These are phyloP conservation scores for Pelmatolapia mariae DNA, from an alignment of 2,113 vertebrate genomes.

Conservation along the genomic window DNA sequence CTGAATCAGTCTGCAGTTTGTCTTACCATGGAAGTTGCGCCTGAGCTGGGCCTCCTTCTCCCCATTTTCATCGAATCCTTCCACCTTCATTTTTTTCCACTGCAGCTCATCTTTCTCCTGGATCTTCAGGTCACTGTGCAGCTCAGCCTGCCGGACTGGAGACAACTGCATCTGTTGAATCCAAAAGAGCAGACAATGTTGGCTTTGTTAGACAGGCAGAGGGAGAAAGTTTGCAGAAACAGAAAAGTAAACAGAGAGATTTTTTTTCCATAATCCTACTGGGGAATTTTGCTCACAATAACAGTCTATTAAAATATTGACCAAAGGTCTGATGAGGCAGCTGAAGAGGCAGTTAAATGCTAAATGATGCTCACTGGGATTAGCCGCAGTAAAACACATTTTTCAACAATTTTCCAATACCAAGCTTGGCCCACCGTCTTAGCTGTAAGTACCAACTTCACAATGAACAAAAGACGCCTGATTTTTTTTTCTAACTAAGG, in stretches of 20 bases:
- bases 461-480: background rate
- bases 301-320: background rate
- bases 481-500: background rate
- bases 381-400: background rate
- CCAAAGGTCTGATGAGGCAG: background rate
- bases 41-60: conserved; percentile 86
- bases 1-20: rapidly evolving
- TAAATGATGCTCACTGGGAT: background rate
- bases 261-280: rapidly evolving
- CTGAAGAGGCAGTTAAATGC: background rate
- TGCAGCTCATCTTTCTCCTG: conserved; percentile 92
- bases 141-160: conserved; percentile 82
- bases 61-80: conserved; percentile 86
- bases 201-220: background rate
- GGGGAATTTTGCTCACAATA: background rate
- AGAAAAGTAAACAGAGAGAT: background rate
- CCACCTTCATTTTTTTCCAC: conserved; percentile 92
- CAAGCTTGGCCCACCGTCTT: background rate
- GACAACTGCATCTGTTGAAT: conserved; percentile 78
- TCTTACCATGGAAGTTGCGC: conserved; percentile 78
- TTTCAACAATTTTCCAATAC: background rate
- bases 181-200: background rate
- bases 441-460: rapidly evolving
- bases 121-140: conserved; percentile 92
- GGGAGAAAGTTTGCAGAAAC: background rate